Conservation (phyloP, 2,888 invertebrate genomes). For the Margaritifera margaritifera region DNA sequence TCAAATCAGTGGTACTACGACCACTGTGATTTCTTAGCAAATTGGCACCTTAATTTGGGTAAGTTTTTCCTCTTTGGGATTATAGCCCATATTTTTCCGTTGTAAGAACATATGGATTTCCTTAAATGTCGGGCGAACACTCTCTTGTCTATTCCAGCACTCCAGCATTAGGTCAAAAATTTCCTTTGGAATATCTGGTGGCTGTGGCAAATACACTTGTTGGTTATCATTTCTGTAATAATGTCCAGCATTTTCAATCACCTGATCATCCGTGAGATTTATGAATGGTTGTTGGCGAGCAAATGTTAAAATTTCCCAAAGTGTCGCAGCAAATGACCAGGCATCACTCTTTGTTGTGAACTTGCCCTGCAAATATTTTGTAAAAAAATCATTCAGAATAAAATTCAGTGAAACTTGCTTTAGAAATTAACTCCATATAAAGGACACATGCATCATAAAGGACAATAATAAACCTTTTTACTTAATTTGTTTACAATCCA, state of each 20-base stretch:
- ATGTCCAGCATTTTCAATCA: conserved; percentile 86
- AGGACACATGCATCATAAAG: too few species aligned
- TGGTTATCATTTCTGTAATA: conserved; percentile 83
- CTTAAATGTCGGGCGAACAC: conserved; percentile 87
- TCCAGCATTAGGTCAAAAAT: conserved; percentile 93
- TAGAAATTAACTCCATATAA: not conserved
- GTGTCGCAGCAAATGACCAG: conserved; percentile 91
- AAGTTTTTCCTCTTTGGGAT: conserved; percentile 70
- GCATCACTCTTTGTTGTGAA: conserved; percentile 91
- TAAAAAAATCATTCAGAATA: not conserved
- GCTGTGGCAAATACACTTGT: conserved; percentile 79
- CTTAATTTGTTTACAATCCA: too few species aligned
- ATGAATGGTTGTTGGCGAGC: conserved; percentile 86
- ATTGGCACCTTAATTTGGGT: conserved; percentile 64
- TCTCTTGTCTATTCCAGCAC: conserved; percentile 89
- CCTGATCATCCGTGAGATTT: conserved; percentile 83
- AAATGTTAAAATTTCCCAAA: conserved; percentile 88
- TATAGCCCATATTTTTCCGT: conserved; percentile 72
- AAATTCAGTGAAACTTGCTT: not conserved
- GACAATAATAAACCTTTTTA: too few species aligned
- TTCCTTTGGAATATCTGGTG: conserved; percentile 86
- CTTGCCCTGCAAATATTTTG: conserved; percentile 79
- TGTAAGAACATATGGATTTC: conserved; percentile 90
- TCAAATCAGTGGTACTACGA: too few species aligned
- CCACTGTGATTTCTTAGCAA: conserved; percentile 44